phyloP scores from a whole-genome alignment of 2,888 invertebrate species.

The Eledona agricola region DNA sequence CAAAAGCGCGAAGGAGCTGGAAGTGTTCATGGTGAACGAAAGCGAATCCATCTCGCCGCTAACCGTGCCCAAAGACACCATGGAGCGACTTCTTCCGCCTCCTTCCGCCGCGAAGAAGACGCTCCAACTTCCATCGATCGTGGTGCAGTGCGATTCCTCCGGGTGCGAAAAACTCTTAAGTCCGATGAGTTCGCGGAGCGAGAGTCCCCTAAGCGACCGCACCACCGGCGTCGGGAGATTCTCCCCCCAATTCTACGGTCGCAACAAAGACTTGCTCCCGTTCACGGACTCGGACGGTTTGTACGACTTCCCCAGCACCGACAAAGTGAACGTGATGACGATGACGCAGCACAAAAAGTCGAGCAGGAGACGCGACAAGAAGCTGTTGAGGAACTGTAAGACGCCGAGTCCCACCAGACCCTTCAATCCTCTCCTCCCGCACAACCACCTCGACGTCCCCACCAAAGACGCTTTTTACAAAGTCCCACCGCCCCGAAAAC shows the following conservation, averaged over 20 bases:
- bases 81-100: constrained; percentile 59
- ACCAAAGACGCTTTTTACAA: constrained; percentile 59
- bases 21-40: constrained; percentile 62
- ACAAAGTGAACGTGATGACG: constrained; percentile 65
- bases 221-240: constrained; percentile 72
- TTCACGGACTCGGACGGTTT: constrained; percentile 83
- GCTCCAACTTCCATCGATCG: constrained; percentile 70
- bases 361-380: constrained; percentile 71
- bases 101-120: constrained; percentile 59
- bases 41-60: constrained; percentile 61
- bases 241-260: constrained; percentile 77
- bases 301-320: constrained; percentile 82
- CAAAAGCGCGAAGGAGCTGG: constrained; percentile 72
- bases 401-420: constrained; percentile 68
- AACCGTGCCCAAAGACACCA: constrained; percentile 62
- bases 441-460: constrained; percentile 71
- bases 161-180: constrained; percentile 63
- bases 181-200: constrained; percentile 81
- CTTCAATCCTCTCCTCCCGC: constrained; percentile 61
- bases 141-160: constrained; percentile 65
- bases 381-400: constrained; percentile 60
- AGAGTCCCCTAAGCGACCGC: constrained; percentile 80
- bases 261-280: constrained; percentile 70
- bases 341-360: constrained; percentile 68
- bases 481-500: constrained; percentile 63